Conservation (phyloP, 2,888 invertebrate genomes). For the Hirtodrosophila alboralis region DNA sequence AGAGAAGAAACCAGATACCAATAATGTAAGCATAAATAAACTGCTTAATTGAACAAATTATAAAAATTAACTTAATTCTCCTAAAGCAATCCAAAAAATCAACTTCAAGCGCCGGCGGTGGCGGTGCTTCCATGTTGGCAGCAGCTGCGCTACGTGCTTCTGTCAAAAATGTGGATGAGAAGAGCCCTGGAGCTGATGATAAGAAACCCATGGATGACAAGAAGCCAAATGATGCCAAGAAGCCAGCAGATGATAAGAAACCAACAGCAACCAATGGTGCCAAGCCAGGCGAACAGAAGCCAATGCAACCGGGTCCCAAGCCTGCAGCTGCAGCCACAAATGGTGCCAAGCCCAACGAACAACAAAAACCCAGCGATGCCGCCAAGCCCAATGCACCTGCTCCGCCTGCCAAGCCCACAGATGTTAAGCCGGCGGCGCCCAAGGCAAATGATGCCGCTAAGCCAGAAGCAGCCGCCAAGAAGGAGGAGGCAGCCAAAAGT, state of each 20-base stretch:
- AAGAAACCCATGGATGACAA: conserved; percentile 18
- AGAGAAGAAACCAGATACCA: conserved; percentile 47
- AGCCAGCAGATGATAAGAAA: conserved; percentile 40
- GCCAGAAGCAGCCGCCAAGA: conserved; percentile 79
- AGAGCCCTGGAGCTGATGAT: conserved; percentile 7
- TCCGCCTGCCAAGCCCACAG: conserved; percentile 75
- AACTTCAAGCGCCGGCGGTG: conserved; percentile 9
- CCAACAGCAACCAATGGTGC: conserved; percentile 34
- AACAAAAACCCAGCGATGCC: conserved; percentile 49
- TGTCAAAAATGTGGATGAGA: conserved; percentile 60
- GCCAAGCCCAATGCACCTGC: conserved; percentile 72
- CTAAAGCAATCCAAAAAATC: conserved; percentile 48
- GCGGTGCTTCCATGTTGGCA: conserved; percentile 48
- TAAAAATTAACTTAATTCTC: background rate
- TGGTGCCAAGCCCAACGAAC: conserved; percentile 53
- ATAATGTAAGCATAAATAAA: conserved; percentile 35
- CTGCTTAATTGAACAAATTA: background rate
- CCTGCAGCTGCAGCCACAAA: conserved; percentile 25
- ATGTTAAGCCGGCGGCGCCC: conserved; percentile 76
- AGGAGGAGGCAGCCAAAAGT: conserved; percentile 72
- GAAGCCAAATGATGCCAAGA: conserved; percentile 34
- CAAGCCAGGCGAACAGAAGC: conserved; percentile 62
- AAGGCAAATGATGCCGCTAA: conserved; percentile 76
- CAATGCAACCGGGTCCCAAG: conserved; percentile 29
- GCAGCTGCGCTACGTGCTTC: conserved; percentile 62